Evolutionary conservation across 2,797 vertebrate genomes (phyloP).

Genomic region (Delichon dasypus): DNA sequence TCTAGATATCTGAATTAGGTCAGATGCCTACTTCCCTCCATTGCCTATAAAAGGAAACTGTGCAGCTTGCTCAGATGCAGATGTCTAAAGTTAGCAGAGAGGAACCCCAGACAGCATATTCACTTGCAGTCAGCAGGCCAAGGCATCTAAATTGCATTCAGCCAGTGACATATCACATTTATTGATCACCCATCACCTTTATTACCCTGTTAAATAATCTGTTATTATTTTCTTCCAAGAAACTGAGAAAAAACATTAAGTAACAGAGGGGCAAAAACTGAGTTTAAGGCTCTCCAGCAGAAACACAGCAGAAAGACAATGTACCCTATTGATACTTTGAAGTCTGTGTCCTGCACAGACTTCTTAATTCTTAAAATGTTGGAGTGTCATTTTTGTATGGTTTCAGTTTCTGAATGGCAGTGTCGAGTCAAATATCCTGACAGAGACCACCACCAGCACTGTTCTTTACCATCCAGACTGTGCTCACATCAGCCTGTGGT

Average conservation of each 20-base stretch:
- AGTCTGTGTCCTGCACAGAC: background rate
- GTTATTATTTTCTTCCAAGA: background rate
- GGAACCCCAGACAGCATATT: background rate
- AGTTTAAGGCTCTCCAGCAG: background rate
- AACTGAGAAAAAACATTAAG: background rate
- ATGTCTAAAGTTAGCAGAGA: slow-evolving; percentile 27
- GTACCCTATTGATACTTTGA: background rate
- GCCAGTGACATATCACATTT: background rate
- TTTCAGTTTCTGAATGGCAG: background rate
- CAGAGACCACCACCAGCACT: background rate
- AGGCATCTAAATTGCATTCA: background rate
- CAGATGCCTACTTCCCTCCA: background rate
- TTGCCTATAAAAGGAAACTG: slow-evolving; percentile 32
- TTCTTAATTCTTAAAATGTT: background rate
- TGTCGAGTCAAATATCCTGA: background rate
- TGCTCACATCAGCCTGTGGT: background rate
- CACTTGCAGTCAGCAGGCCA: background rate
- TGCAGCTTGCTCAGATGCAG: background rate
- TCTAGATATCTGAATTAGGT: background rate
- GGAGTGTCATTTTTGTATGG: background rate
- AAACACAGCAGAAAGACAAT: background rate
- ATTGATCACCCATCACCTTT: background rate
- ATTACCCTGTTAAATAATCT: background rate
- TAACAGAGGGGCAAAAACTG: background rate
- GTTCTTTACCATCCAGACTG: background rate